phyloP scores from a whole-genome alignment of 2,797 vertebrate genomes.

The Bothrops alternatus region DNA sequence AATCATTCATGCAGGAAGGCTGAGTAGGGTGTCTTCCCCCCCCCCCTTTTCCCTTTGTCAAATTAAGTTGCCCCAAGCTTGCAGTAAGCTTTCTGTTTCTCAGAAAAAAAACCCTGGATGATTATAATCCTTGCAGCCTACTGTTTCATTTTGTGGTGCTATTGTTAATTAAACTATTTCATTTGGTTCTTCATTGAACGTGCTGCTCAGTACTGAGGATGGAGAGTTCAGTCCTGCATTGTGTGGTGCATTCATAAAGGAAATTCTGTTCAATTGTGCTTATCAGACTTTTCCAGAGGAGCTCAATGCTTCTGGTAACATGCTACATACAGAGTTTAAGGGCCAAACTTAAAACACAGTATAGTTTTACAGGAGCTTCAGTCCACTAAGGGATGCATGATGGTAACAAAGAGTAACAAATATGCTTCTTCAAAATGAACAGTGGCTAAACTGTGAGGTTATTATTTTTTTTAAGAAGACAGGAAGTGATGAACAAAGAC shows the following conservation, averaged over 20 bases:
- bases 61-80: background rate
- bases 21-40: background rate
- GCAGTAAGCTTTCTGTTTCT: background rate
- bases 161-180: background rate
- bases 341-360: background rate
- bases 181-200: background rate
- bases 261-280: background rate
- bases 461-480: background rate
- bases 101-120: background rate
- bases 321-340: background rate
- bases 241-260: background rate
- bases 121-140: background rate
- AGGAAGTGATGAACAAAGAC: constrained; percentile 5
- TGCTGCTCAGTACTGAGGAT: background rate
- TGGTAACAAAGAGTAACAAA: background rate
- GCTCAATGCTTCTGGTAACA: background rate
- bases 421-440: background rate
- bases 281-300: background rate
- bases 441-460: background rate
- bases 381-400: background rate
- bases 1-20: constrained; percentile 3
- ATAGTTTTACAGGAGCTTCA: background rate
- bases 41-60: background rate
- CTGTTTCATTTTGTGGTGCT: background rate
- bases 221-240: background rate